These are phyloP conservation scores for Microctonus aethiopoides DNA, from an alignment of 2,888 invertebrate genomes.

Conservation along the genomic window DNA sequence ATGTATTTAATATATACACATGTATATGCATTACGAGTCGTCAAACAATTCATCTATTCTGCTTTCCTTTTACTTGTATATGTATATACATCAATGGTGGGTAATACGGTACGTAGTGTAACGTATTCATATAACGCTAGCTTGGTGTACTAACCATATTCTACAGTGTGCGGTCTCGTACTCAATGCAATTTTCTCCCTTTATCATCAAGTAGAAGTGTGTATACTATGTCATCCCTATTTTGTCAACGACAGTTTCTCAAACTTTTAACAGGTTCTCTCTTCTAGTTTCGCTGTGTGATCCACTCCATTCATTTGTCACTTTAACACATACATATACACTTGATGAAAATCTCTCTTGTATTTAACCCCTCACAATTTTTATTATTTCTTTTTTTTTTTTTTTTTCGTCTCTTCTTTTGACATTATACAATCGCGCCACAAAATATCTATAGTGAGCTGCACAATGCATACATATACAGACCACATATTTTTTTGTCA, in stretches of 20 bases:
- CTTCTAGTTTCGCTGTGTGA: conserved; percentile 33
- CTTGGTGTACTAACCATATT: conserved; percentile 37
- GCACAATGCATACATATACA: too few relatives aligned
- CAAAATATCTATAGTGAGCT: neutral
- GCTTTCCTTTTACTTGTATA: conserved; percentile 47
- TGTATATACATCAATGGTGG: too few relatives aligned
- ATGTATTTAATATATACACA: neutral
- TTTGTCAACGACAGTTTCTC: conserved; percentile 53
- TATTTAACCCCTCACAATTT: neutral
- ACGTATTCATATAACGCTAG: neutral
- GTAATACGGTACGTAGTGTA: too few relatives aligned
- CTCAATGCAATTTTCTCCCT: conserved; percentile 30
- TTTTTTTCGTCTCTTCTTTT: too few relatives aligned
- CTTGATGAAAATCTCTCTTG: neutral
- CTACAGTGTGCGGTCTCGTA: neutral
- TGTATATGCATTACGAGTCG: conserved; percentile 29
- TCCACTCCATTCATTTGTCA: neutral
- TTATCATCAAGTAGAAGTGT: conserved; percentile 16
- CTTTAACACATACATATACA: neutral
- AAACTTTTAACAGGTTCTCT: conserved; percentile 59
- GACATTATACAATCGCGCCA: neutral
- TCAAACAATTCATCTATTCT: conserved; percentile 64
- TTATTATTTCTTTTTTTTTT: neutral
- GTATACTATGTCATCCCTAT: conserved; percentile 46
- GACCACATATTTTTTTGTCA: too few relatives aligned